These are phyloP conservation scores for Pseudachorutes palmiensis DNA, from an alignment of 1,140 invertebrate genomes.

Conservation along the genomic window DNA sequence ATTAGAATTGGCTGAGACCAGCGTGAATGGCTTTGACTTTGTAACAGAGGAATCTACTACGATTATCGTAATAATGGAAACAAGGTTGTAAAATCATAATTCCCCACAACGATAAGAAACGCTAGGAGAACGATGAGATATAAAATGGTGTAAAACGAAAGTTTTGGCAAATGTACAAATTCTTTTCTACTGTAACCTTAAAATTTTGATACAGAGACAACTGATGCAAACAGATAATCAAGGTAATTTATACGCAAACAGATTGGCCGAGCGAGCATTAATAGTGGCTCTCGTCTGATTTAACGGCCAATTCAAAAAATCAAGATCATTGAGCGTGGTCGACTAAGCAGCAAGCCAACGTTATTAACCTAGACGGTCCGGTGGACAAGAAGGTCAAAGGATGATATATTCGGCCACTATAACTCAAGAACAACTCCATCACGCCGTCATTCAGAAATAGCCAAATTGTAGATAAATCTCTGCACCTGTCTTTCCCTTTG, in stretches of 20 bases:
- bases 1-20: neutral
- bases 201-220: neutral
- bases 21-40: no score
- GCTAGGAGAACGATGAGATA: neutral
- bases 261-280: neutral
- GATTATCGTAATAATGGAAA: neutral
- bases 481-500: neutral
- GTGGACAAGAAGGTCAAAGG: constrained; percentile 4
- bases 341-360: neutral
- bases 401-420: neutral
- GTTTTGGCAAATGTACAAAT: neutral
- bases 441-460: neutral
- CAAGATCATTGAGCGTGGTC: neutral
- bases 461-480: neutral
- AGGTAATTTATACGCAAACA: neutral
- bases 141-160: neutral
- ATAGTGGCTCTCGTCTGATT: neutral
- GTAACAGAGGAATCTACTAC: no score
- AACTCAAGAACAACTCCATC: neutral
- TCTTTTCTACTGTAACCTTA: constrained; percentile 5
- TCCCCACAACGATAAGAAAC: neutral
- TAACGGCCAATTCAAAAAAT: neutral
- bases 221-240: neutral
- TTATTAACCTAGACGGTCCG: constrained; percentile 4
- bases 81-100: neutral